Base-by-base conservation (phyloP, 2,888 invertebrate genomes). In the Branchipolynoe longqiensis region DNA sequence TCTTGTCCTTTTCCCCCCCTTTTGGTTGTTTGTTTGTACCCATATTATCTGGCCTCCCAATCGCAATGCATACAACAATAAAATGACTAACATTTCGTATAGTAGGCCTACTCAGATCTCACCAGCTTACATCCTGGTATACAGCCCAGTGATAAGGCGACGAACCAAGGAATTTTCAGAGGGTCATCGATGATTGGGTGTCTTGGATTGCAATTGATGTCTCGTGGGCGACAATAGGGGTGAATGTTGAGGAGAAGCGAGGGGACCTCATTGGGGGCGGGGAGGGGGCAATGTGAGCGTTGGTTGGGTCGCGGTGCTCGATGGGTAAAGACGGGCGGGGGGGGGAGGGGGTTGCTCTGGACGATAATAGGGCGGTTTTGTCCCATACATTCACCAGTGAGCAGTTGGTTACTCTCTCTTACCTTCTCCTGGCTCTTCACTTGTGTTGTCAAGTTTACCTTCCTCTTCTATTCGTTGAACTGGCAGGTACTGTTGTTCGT, bases 371-470 rank as follows among this genome's bases (percentile, higher is more conserved):
- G 74, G 74, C n/a, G 40, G 12, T 2, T 8, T 78, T 78, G 78
- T 78, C 78, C n/a, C 48, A 78, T 48, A 78, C n/a, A n/a, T n/a
- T n/a, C n/a, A n/a, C n/a, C n/a, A n/a, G n/a, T 78, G 78, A 78
- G 41, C 78, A 78, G 78, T 78, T 78, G 78, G 78, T 78, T 78
- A 78, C 78, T 78, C 78, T 78, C 78, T 78, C 78, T 69, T 69
- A 78, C 78, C 78, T 78, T 78, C 78, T 78, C 78, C 78, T 78
- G 78, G 78, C 48, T 48, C 78, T 78, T 78, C 78, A 78, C 78
- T 54, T 41, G 41, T 41, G 78, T 78, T 78, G 78, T 78, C 78
- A 31, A 48, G 78, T 78, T 78, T 78, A 78, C 78, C 78, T 78
- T 78, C 78, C 73, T 73, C 73, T 48, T 78, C 78, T 14, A 78